phyloP scores from a whole-genome alignment of 2,888 invertebrate species.

The Heliconius ethilla region DNA sequence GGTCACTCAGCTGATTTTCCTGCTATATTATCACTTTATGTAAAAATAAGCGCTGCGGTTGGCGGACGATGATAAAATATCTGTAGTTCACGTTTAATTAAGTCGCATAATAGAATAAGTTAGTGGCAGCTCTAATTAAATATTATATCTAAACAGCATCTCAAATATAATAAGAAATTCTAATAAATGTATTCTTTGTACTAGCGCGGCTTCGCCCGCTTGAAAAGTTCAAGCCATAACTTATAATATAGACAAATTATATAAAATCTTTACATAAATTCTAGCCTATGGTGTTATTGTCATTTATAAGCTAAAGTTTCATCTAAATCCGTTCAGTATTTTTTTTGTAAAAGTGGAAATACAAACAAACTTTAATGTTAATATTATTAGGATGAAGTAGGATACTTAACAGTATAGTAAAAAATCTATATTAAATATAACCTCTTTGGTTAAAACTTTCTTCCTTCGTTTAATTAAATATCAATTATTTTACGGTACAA shows the following conservation, averaged over 20 bases:
- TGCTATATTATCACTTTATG: conserved; percentile 48
- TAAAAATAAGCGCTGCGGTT: conserved; percentile 36
- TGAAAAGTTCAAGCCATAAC: neutral
- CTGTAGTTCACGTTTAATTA: conserved; percentile 21
- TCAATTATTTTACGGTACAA: conserved; percentile 52
- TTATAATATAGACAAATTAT: neutral
- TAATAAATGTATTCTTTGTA: neutral
- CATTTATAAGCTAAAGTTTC: neutral
- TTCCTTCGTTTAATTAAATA: conserved; percentile 49
- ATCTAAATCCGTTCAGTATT: neutral
- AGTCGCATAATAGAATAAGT: conserved; percentile 1
- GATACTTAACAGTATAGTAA: neutral
- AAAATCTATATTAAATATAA: neutral
- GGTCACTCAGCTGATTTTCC: conserved; percentile 57
- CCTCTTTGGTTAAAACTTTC: conserved; percentile 43
- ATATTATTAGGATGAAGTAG: neutral
- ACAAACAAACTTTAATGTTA: neutral
- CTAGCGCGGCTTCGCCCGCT: neutral
- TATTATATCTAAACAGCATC: neutral
- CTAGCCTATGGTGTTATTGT: neutral
- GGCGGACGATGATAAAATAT: conserved; percentile 34
- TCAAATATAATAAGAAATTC: neutral
- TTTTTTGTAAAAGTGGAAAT: neutral
- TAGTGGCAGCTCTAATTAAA: neutral
- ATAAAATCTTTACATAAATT: too few relatives aligned